Percentiles rank a stretch among this genome's conserved stretches.
These are phyloP conservation scores for Brachynemurus nebulosus DNA, from an alignment of 2,888 invertebrate species.

Conservation along the genomic window DNA sequence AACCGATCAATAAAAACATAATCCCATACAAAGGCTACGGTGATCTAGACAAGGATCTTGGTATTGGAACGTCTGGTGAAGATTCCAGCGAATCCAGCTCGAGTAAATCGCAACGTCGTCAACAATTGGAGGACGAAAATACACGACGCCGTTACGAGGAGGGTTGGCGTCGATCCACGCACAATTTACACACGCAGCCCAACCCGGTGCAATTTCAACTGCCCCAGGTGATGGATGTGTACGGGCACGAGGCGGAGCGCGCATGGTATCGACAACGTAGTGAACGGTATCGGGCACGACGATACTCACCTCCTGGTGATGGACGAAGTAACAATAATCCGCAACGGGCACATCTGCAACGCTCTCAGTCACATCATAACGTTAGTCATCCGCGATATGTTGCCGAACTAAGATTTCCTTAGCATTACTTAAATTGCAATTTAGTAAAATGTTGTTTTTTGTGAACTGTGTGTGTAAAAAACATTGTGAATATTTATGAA, in stretches of 20 bases:
- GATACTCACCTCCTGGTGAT: constrained; percentile 34
- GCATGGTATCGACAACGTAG: constrained; percentile 35
- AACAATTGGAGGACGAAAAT: constrained; percentile 42
- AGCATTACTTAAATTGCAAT: no score
- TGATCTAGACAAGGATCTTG: constrained; percentile 61
- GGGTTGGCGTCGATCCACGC: constrained; percentile 53
- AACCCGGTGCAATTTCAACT: constrained; percentile 43
- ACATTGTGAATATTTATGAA: no score
- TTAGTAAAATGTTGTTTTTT: no score
- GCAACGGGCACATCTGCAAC: constrained; percentile 36
- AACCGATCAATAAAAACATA: constrained; percentile 29
- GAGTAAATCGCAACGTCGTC: constrained; percentile 54
- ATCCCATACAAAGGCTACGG: constrained; percentile 47
- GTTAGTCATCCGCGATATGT: constrained; percentile 47
- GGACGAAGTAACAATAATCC: constrained; percentile 30
- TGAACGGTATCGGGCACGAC: constrained; percentile 28
- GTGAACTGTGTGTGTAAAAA: no score
- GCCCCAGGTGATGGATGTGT: constrained; percentile 50
- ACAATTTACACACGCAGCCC: constrained; percentile 31
- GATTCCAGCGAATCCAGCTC: constrained; percentile 72
- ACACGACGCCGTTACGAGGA: constrained; percentile 48
- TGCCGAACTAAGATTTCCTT: constrained; percentile 50
- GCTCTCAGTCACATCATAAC: constrained; percentile 49
- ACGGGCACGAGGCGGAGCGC: constrained; percentile 45
- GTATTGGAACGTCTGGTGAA: constrained; percentile 71